Conservation (phyloP, 2,113 vertebrate species). For the Boleophthalmus pectinirostris region DNA sequence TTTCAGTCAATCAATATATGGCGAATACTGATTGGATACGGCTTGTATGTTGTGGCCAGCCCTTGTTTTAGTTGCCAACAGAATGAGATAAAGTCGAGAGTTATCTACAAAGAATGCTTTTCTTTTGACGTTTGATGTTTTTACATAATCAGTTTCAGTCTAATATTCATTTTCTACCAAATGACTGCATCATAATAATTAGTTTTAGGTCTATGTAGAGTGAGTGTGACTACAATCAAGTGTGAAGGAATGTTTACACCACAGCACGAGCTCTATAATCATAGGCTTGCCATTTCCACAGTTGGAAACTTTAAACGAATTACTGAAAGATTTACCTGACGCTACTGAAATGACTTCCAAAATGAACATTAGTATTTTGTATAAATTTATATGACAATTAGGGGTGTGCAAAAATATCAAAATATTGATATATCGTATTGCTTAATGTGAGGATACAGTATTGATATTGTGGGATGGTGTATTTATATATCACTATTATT, state of each 20-base stretch:
- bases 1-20: constrained; percentile 34
- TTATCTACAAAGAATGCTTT: constrained; percentile 13
- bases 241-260: constrained; percentile 46
- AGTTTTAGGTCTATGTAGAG: background rate
- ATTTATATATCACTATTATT: too few relatives aligned
- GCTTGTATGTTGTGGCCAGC: constrained; percentile 23
- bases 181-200: background rate
- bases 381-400: background rate
- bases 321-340: background rate
- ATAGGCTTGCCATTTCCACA: background rate
- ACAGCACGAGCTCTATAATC: constrained; percentile 4
- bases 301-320: background rate
- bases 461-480: too few relatives aligned
- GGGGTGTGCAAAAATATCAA: too few relatives aligned
- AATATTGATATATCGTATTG: too few relatives aligned
- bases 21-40: constrained; percentile 61
- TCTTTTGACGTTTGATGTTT: background rate
- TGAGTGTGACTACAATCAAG: background rate
- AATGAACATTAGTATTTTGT: too few relatives aligned
- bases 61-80: constrained; percentile 30
- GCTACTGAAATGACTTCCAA: background rate
- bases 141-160: background rate
- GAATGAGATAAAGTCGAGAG: constrained; percentile 52
- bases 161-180: background rate
- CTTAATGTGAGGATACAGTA: too few relatives aligned